Evolutionary conservation across 2,113 vertebrate genomes (phyloP).

Genomic region (Eubucco bourcierii): DNA sequence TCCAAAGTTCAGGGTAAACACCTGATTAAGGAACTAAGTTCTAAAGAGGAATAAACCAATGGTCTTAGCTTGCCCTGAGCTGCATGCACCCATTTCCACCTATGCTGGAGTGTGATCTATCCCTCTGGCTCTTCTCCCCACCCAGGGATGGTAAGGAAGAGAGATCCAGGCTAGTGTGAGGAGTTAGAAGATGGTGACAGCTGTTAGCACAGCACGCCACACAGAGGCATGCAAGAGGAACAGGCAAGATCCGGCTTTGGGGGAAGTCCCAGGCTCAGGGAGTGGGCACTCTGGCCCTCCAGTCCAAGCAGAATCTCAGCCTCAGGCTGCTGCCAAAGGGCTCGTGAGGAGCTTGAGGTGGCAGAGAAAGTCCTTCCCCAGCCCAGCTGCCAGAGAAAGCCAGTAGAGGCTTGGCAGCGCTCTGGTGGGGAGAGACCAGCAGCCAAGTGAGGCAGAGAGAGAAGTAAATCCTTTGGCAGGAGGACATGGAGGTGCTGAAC

Average conservation of each 20-base stretch:
- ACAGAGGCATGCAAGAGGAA: slow-evolving; percentile 43
- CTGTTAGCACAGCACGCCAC: slow-evolving; percentile 54
- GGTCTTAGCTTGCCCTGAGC: neutral
- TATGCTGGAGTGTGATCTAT: neutral
- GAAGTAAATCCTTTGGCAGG: neutral
- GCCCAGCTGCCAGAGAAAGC: neutral
- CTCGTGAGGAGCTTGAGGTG: neutral
- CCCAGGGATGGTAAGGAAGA: neutral
- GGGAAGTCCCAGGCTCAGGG: neutral
- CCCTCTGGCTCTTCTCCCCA: neutral
- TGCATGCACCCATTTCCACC: rapidly evolving
- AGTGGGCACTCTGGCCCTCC: neutral
- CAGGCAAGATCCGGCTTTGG: neutral
- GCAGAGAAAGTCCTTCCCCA: neutral
- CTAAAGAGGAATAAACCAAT: neutral
- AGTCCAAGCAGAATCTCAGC: neutral
- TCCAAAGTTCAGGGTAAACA: neutral
- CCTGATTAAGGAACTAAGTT: neutral
- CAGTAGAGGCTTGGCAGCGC: neutral
- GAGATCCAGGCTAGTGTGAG: neutral
- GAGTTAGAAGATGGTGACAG: neutral
- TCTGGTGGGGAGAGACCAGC: too few relatives aligned
- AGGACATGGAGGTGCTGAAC: neutral
- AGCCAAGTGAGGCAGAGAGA: neutral
- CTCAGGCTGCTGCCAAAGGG: rapidly evolving